Conservation (phyloP, 2,113 vertebrate genomes). For the Mola mola region DNA sequence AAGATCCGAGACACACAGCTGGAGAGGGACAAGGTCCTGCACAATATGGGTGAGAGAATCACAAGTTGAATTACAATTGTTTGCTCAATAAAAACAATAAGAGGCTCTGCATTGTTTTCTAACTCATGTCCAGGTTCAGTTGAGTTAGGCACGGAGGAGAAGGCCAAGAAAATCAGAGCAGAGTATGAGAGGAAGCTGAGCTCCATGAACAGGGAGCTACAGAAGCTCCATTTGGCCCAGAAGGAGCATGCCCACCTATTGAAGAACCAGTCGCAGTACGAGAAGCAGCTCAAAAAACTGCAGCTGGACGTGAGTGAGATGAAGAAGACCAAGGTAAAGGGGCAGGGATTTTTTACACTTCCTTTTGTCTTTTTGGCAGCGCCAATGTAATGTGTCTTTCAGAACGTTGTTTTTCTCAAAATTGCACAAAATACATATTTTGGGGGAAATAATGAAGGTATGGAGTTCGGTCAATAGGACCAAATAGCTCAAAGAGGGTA, state of each 20-base stretch:
- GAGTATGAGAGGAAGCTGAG: slow-evolving; percentile 97
- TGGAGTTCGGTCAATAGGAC: too few species aligned
- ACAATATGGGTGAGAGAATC: slow-evolving; percentile 90
- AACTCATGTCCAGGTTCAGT: slow-evolving; percentile 91
- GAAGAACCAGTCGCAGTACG: slow-evolving; percentile 96
- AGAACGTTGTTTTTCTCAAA: too few species aligned
- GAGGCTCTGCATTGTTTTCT: too few species aligned
- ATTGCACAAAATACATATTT: too few species aligned
- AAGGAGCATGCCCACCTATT: slow-evolving; percentile 95
- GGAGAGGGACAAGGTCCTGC: slow-evolving; percentile 96
- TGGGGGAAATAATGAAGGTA: too few species aligned
- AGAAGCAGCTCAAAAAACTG: slow-evolving; percentile 95
- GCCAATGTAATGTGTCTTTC: too few species aligned
- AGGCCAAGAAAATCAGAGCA: slow-evolving; percentile 91
- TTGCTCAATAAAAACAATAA: too few species aligned
- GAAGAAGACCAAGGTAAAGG: slow-evolving; percentile 96
- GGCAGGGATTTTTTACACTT: too few species aligned
- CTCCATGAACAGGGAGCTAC: slow-evolving; percentile 96
- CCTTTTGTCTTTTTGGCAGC: too few species aligned
- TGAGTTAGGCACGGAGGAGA: slow-evolving; percentile 94
- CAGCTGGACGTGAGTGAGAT: slow-evolving; percentile 96
- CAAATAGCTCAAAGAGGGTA: too few species aligned
- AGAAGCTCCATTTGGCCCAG: slow-evolving; percentile 94
- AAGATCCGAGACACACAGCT: slow-evolving; percentile 97
- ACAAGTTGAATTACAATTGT: too few species aligned